Evolutionary conservation across 2,113 vertebrate species (phyloP).

Genomic region (Protobothrops flavoviridis): DNA sequence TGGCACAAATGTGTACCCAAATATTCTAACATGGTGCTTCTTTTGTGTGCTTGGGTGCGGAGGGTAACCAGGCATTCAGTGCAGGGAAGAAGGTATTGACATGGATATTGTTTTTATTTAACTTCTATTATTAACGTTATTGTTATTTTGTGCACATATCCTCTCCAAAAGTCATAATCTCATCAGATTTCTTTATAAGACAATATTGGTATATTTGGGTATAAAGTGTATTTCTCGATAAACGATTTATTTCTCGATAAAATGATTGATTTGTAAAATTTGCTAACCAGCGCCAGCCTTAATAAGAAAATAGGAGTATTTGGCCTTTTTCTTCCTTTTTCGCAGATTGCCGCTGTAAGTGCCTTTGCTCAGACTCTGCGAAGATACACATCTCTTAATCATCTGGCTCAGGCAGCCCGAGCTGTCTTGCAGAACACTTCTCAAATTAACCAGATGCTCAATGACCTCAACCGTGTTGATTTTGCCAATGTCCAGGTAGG

Average conservation of each 20-base stretch:
- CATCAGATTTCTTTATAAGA: background rate
- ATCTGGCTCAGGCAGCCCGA: slow-evolving; percentile 96
- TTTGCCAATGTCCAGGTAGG: slow-evolving; percentile 98
- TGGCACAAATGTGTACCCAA: background rate
- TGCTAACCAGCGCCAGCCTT: background rate
- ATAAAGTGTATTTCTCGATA: slow-evolving; percentile 3
- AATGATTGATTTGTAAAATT: background rate
- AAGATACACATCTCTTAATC: slow-evolving; percentile 98
- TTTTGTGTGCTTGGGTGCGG: background rate
- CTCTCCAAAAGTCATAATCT: background rate
- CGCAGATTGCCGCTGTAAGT: slow-evolving; percentile 93
- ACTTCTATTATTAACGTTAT: background rate
- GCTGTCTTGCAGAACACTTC: slow-evolving; percentile 98
- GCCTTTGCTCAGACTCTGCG: slow-evolving; percentile 98
- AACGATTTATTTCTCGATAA: background rate
- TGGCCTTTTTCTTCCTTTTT: slow-evolving; percentile 33
- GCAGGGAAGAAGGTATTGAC: background rate
- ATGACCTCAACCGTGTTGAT: slow-evolving; percentile 98
- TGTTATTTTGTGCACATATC: background rate
- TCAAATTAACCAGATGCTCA: slow-evolving; percentile 99
- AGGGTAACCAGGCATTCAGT: background rate
- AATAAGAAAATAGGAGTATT: background rate
- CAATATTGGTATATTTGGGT: slow-evolving; percentile 36
- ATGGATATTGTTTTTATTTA: background rate
- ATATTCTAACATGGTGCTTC: background rate